Base-by-base conservation (phyloP, 2,113 vertebrate genomes). In the Cephalopterus ornatus region DNA sequence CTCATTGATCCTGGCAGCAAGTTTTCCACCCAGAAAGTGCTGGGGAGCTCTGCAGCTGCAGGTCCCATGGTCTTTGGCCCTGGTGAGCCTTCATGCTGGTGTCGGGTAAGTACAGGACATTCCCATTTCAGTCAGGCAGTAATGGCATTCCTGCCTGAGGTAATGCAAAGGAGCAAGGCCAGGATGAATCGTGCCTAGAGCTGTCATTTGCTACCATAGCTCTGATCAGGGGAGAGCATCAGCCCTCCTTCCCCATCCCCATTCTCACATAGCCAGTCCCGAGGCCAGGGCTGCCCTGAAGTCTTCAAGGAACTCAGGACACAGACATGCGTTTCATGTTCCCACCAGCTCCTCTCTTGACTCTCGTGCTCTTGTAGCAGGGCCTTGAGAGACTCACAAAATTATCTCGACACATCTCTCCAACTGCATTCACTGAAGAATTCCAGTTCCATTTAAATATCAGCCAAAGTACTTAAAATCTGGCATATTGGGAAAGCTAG, bases 1-100 rank as follows among this genome's bases (percentile, higher is more conserved):
- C 14, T 2, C 1, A 2, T 21, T 20, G 53, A 76, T 10, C 12
- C 18, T 56, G 49, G 35, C 41, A 88, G n/a, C 18, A 66, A 47
- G 59, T 56, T 91, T 83, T 91, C 49, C 28, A 83, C 7, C 10
- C 1, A 0, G 41, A 1, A n/a, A 41, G 50, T 2, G 8, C 4
- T 18, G 20, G 3, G 14, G 6, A 88, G 9, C 6, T 75, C 50
- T 53, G 52, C 41, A 73, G 30, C 46, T 79, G 17, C 0, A 7
- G 17, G 10, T 50, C 24, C 76, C 3, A 0, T 19, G 63, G 27
- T 4, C 20, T 82, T 85, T 58, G 19, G 44, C 32, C 30, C 21
- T 2, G 0, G 27, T 26, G 42, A 79, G 46, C 26, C 26, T 28
- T 62, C 39, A 46, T 0, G 0, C 14, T 53, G 53, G 19, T 70